Conservation (phyloP, 2,888 invertebrate species). For the Allacma fusca region DNA sequence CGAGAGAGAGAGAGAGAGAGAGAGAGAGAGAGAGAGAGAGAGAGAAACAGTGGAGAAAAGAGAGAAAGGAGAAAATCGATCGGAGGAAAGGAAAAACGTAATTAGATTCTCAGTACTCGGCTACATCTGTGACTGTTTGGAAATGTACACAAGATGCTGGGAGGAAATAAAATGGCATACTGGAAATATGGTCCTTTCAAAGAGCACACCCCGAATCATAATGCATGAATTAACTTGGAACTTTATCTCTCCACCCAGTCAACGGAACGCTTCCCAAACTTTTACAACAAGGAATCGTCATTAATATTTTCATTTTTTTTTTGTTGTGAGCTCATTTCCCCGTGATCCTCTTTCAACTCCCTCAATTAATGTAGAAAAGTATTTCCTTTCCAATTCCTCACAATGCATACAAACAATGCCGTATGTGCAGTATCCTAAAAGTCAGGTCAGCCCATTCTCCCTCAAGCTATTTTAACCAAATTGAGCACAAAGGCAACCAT, state of each 20-base stretch:
- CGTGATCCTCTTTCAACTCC: too few species aligned
- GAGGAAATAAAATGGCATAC: slow-evolving; percentile 1
- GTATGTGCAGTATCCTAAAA: too few species aligned
- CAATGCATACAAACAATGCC: too few species aligned
- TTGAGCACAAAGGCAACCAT: too few species aligned
- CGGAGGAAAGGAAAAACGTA: slow-evolving; percentile 27
- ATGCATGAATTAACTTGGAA: neutral
- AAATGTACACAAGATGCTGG: neutral
- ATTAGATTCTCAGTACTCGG: slow-evolving; percentile 34
- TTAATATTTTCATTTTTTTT: too few species aligned
- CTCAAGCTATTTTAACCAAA: too few species aligned
- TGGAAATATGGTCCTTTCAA: neutral
- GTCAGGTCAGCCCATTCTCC: too few species aligned
- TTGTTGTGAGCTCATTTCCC: too few species aligned
- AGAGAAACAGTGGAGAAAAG: neutral
- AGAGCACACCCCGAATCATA: slow-evolving; percentile 3
- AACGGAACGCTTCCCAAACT: neutral
- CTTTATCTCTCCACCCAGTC: neutral
- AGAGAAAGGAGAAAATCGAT: slow-evolving; percentile 23
- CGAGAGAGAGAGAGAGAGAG: neutral
- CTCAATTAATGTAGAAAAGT: too few species aligned
- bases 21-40: neutral
- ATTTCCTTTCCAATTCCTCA: too few species aligned
- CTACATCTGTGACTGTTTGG: slow-evolving; percentile 27
- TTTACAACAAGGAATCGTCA: neutral